A percentile compares a stretch with the other conserved stretches of the same genome.
These are phyloP conservation scores for Aegotheles bennettii DNA, from an alignment of 2,113 vertebrate species.

Conservation along the genomic window DNA sequence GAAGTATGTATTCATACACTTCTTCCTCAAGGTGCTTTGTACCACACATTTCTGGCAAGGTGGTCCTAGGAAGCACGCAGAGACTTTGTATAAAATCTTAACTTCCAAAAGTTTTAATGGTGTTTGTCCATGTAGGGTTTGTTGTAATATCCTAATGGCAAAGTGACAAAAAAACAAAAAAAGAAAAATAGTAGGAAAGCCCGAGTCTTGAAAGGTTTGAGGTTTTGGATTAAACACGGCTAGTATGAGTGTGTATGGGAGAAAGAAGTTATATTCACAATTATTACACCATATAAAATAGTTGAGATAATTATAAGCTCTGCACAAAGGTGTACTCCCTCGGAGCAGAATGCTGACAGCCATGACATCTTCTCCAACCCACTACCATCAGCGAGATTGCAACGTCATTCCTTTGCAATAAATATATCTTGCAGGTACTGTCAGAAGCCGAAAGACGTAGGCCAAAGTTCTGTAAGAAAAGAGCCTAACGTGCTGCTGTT, in stretches of 20 bases:
- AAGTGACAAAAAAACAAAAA: conserved; percentile 16
- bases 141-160: conserved; percentile 15
- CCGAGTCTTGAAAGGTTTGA: background rate
- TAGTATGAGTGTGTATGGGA: background rate
- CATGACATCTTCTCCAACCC: conserved; percentile 6
- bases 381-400: background rate
- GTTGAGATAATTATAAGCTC: conserved; percentile 44
- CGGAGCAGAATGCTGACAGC: background rate
- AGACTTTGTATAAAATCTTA: background rate
- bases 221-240: conserved; percentile 13
- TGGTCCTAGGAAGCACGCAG: background rate
- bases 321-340: conserved; percentile 9
- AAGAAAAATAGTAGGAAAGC: background rate
- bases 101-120: background rate
- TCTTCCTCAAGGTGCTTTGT: background rate
- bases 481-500: background rate
- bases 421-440: background rate
- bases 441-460: background rate
- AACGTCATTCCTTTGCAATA: background rate
- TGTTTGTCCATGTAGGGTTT: conserved; percentile 1
- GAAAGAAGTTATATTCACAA: conserved; percentile 7
- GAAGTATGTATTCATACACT: background rate
- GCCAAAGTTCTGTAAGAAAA: background rate
- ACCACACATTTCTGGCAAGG: background rate
- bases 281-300: conserved; percentile 18